These are phyloP conservation scores for Sebastes nivosus DNA, from an alignment of 2,797 vertebrate genomes.

Conservation along the genomic window DNA sequence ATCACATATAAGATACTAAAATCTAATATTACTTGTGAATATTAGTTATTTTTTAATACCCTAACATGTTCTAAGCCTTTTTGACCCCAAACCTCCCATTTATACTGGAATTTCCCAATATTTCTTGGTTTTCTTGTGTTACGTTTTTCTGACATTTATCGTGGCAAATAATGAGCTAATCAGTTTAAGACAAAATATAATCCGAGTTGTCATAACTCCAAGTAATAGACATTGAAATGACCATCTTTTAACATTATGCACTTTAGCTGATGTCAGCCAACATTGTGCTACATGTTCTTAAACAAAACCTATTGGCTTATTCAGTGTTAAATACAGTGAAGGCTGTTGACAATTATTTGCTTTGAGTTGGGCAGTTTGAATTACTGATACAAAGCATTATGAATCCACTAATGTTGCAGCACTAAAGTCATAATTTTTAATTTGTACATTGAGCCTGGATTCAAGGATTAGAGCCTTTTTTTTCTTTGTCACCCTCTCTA, in stretches of 20 bases:
- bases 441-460: neutral
- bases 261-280: too few relatives aligned
- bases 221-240: neutral
- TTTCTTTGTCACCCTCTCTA: neutral
- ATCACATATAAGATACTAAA: neutral
- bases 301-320: neutral
- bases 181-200: neutral
- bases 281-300: neutral
- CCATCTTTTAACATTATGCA: neutral
- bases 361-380: neutral
- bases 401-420: neutral
- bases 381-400: neutral
- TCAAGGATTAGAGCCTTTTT: neutral
- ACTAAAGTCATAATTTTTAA: neutral
- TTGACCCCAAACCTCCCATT: too few relatives aligned
- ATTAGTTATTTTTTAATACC: fast-evolving
- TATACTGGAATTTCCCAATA: too few relatives aligned
- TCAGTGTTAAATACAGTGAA: neutral
- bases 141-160: neutral
- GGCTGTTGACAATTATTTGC: neutral
- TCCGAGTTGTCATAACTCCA: neutral
- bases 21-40: neutral
- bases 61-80: too few relatives aligned
- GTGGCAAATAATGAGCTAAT: neutral
- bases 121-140: neutral